Conservation (phyloP, 2,113 vertebrate genomes). For the Mormyrus lacerda region DNA sequence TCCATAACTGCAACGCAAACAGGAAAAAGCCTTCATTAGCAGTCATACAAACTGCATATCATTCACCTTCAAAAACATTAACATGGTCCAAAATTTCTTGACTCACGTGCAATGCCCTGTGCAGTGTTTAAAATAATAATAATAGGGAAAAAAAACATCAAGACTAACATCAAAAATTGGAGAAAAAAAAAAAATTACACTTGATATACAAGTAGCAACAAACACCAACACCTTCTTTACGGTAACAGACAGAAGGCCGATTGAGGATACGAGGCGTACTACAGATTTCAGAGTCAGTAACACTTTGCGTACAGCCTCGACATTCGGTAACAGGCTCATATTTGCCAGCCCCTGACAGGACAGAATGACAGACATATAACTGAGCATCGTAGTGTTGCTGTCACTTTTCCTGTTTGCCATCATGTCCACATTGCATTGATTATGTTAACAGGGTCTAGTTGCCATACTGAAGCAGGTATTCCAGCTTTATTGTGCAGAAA, state of each 20-base stretch:
- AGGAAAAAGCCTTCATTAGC: background rate
- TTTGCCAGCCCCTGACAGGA: background rate
- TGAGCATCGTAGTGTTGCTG: background rate
- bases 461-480: background rate
- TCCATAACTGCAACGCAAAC: background rate
- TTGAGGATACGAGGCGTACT: background rate
- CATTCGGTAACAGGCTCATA: background rate
- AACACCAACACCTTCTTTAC: background rate
- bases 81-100: background rate
- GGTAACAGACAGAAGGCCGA: background rate
- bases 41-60: background rate
- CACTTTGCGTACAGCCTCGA: background rate
- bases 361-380: background rate
- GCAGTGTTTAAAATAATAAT: background rate
- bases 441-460: background rate
- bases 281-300: background rate
- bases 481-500: background rate
- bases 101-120: background rate
- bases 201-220: background rate
- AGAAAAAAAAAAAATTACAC: background rate
- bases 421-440: background rate
- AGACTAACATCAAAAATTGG: background rate
- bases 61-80: background rate
- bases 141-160: background rate
- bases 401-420: background rate